Evolutionary conservation across 2,797 vertebrate genomes (phyloP), one percentile per base, ranked within the genome.

Genomic region (Vultur gryphus): DNA sequence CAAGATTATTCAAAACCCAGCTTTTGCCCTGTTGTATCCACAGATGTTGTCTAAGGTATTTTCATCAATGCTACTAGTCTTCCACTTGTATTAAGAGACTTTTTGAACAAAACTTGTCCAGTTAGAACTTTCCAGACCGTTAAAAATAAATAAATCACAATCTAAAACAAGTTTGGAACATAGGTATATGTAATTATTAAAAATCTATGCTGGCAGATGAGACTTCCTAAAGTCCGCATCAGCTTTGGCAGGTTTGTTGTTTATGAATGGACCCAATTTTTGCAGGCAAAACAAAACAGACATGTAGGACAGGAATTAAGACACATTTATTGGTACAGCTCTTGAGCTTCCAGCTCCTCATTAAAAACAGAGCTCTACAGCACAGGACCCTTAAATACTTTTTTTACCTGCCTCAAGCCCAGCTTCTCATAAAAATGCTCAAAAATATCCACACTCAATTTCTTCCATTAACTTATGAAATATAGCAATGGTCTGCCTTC

Each of bases 401-500:
- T 37, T 37, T 75, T 17, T 33, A 78, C 3, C 23, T 67, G 29
- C 10, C 10, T 43, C 49, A 78, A 71, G 46, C 4, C 14, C 29
- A 78, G 12, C 2, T 81, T 84, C 17, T 78, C 48, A 57, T 16
- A 81, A 87, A 87, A 75, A 81, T 64, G 16, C 18, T 67, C 23
- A 35, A 54, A 71, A 29, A 66, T 11, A 81, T 10, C 11, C 13
- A 61, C 10, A 71, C 8, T 35, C 49, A 43, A 87, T 76, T 90
- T 86, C 55, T 91, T 85, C 41, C 12, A 54, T 41, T 72, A 82
- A 44, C 12, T 92, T 84, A 72, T 54, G 48, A 92, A 88, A 59
- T 64, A 84, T 0, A 49, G 24, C 33, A 71, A 8, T 25, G 15
- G 10, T 26, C 20, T 59, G n/a, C 16, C 24, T 48, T 83, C 46